phyloP scores from a whole-genome alignment of 2,888 invertebrate species.

The Toxonevra muliebris region DNA sequence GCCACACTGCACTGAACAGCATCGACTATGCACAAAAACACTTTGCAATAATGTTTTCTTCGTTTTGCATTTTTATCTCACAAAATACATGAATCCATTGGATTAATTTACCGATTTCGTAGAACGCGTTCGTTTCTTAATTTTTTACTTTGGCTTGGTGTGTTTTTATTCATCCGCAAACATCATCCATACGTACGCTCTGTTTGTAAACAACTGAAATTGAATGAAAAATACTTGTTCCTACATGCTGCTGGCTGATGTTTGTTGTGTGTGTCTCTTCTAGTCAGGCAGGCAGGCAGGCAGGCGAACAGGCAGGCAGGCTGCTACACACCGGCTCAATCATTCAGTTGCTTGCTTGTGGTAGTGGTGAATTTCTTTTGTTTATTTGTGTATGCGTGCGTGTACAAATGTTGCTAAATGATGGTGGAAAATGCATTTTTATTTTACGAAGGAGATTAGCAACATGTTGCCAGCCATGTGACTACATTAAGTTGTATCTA shows the following conservation, averaged over 20 bases:
- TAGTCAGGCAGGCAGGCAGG: constrained; percentile 9
- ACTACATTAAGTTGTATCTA: not conserved
- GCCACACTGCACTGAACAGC: too few species aligned
- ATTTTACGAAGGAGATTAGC: not conserved
- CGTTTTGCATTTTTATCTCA: too few species aligned
- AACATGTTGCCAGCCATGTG: constrained; percentile 15
- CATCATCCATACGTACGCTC: constrained; percentile 20
- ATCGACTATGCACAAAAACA: too few species aligned
- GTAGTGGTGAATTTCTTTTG: constrained; percentile 28
- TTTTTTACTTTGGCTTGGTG: not conserved
- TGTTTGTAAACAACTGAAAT: constrained; percentile 33
- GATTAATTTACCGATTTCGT: too few species aligned
- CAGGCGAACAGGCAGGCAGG: not conserved
- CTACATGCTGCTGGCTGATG: constrained; percentile 11
- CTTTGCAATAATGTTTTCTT: too few species aligned
- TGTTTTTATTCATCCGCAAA: constrained; percentile 8
- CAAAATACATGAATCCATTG: too few species aligned
- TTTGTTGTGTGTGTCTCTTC: constrained; percentile 8
- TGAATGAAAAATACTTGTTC: constrained; percentile 9
- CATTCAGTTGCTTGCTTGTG: constrained; percentile 12
- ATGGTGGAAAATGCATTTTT: not conserved
- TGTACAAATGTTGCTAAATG: constrained; percentile 16
- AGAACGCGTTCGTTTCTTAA: too few species aligned
- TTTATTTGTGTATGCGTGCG: constrained; percentile 16
- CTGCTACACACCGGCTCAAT: constrained; percentile 8